These are phyloP conservation scores for Atherinomorus stipes DNA, from an alignment of 2,113 vertebrate genomes.

Conservation along the genomic window DNA sequence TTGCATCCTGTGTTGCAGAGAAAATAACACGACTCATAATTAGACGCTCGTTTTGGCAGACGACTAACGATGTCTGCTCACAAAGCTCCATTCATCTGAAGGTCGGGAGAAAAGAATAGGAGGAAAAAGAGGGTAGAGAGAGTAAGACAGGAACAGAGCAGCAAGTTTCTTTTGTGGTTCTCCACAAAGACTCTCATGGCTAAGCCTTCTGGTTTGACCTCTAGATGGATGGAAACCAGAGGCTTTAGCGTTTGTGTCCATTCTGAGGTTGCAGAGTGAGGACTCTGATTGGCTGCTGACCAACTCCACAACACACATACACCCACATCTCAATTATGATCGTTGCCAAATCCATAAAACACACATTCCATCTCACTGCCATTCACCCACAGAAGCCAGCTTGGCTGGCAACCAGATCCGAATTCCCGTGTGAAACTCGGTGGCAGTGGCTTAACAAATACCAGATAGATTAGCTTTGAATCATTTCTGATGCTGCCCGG, in stretches of 20 bases:
- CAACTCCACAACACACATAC: constrained; percentile 33
- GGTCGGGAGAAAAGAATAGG: constrained; percentile 38
- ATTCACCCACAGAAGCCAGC: constrained; percentile 48
- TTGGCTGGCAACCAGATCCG: constrained; percentile 46
- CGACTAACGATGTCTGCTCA: constrained; percentile 52
- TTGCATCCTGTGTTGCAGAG: constrained; percentile 50
- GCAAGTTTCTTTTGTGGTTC: constrained; percentile 23
- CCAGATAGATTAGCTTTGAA: constrained; percentile 14
- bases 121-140: not conserved
- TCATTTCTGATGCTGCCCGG: constrained; percentile 18
- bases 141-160: constrained; percentile 14
- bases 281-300: constrained; percentile 54
- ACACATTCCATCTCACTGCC: constrained; percentile 52
- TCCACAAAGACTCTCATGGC: constrained; percentile 42
- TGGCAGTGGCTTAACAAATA: constrained; percentile 26
- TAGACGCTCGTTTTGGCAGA: constrained; percentile 71
- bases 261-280: constrained; percentile 45
- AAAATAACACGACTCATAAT: constrained; percentile 72
- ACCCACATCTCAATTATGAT: constrained; percentile 56
- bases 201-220: constrained; percentile 49
- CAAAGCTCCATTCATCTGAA: constrained; percentile 62
- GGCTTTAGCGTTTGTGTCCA: constrained; percentile 33
- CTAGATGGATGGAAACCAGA: constrained; percentile 26
- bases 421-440: constrained; percentile 58
- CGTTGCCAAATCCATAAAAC: constrained; percentile 71